Conservation (phyloP, 2,797 vertebrate species). For the Rhabdomys pumilio region DNA sequence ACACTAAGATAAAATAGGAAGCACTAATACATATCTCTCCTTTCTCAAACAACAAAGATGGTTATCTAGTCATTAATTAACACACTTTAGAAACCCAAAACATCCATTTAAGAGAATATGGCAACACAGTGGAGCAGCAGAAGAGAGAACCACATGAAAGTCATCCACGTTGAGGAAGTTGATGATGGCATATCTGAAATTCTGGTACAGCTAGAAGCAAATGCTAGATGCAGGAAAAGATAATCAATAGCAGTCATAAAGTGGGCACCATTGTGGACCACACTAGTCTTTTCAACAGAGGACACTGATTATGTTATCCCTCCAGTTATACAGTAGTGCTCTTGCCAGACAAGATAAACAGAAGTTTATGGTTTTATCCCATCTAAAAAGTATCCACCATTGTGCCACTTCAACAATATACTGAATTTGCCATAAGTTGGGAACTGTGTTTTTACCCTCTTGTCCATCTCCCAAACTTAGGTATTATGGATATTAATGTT, state of each 20-base stretch:
- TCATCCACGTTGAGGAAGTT: neutral
- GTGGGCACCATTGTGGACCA: no score
- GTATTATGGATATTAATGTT: neutral
- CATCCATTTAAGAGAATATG: neutral
- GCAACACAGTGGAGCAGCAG: neutral
- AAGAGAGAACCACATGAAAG: neutral
- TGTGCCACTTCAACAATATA: neutral
- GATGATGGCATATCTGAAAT: neutral
- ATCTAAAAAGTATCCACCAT: neutral
- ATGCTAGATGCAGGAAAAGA: neutral
- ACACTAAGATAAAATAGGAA: neutral
- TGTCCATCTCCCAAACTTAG: neutral
- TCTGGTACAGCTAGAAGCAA: neutral
- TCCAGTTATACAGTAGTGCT: neutral
- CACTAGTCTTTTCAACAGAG: neutral
- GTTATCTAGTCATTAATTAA: neutral
- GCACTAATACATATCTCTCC: neutral
- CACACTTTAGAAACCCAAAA: neutral
- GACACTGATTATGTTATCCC: neutral
- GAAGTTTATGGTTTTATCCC: fast-evolving
- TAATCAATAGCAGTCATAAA: no score
- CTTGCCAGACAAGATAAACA: neutral
- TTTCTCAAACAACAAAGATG: neutral
- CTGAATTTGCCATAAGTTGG: neutral
- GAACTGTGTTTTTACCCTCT: fast-evolving